Conservation (phyloP, 2,797 vertebrate species). For the Arrhamphus sclerolepis region DNA sequence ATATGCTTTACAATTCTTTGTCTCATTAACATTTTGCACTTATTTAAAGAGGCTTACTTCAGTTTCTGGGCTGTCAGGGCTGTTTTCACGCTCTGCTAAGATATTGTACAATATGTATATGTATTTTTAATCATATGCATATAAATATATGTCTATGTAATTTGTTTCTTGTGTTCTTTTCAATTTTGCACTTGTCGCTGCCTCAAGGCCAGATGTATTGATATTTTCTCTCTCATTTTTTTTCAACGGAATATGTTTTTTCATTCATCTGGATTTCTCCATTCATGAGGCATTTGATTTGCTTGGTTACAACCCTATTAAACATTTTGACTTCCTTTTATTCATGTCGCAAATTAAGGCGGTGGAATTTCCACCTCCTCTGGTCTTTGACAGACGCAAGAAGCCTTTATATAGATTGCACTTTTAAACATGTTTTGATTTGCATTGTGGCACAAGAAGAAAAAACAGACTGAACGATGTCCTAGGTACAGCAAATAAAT, state of each 20-base stretch:
- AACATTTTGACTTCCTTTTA: conserved; percentile 41
- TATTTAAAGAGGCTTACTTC: conserved; percentile 84
- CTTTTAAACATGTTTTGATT: conserved; percentile 29
- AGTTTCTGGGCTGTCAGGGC: conserved; percentile 78
- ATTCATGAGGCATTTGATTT: background rate
- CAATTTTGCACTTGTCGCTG: conserved; percentile 21
- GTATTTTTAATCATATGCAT: conserved; percentile 88
- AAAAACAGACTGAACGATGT: conserved; percentile 14
- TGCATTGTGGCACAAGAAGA: conserved; percentile 5
- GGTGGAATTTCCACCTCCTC: conserved; percentile 34
- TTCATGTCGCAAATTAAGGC: conserved; percentile 13
- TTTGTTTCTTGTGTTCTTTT: conserved; percentile 62
- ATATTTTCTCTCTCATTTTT: background rate
- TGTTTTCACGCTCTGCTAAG: conserved; percentile 79
- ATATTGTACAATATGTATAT: conserved; percentile 87
- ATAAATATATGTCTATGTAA: conserved; percentile 89
- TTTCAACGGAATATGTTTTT: background rate
- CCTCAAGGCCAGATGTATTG: conserved; percentile 3
- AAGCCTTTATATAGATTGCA: conserved; percentile 28
- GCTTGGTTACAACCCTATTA: conserved; percentile 24
- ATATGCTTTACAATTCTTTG: conserved; percentile 84
- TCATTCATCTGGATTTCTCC: conserved; percentile 12
- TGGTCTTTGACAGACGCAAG: conserved; percentile 1
- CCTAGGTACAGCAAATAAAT: conserved; percentile 47
- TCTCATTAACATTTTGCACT: conserved; percentile 89